Percentiles rank a stretch among this genome's conserved stretches.
phyloP scores from a whole-genome alignment of 2,888 invertebrate genomes.

The Magallana nippona region DNA sequence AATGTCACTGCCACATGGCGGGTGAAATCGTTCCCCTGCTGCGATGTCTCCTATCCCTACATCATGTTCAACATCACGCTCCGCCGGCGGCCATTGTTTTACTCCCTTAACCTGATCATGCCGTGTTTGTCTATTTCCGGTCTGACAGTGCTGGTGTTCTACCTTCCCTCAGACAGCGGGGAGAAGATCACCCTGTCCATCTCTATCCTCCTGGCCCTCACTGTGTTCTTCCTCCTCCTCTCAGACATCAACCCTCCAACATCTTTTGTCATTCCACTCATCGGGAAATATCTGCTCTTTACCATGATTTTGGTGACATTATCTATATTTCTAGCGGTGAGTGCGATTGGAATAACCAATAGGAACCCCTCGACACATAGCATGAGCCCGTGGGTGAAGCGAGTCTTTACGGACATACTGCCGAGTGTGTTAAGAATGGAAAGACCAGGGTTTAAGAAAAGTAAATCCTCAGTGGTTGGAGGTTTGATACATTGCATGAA shows the following conservation, averaged over 20 bases:
- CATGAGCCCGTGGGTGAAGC: constrained; percentile 98
- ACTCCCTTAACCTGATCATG: constrained; percentile 99
- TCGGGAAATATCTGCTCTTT: constrained; percentile 99
- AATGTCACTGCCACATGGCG: constrained; percentile 74
- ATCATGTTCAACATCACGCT: constrained; percentile 98
- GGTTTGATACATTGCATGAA: not conserved
- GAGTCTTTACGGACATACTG: constrained; percentile 95
- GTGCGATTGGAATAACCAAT: constrained; percentile 99
- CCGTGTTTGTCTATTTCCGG: constrained; percentile 99
- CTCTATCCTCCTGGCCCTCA: constrained; percentile 98
- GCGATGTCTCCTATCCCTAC: constrained; percentile 68
- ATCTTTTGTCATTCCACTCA: constrained; percentile 97
- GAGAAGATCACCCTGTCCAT: constrained; percentile 94
- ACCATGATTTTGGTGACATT: constrained; percentile 99
- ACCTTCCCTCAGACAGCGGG: constrained; percentile 98
- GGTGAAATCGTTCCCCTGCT: constrained; percentile 64
- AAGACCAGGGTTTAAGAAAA: constrained; percentile 85
- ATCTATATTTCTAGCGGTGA: constrained; percentile 98
- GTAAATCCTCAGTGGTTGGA: constrained; percentile 45
- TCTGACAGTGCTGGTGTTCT: constrained; percentile 98
- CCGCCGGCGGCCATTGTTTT: constrained; percentile 97
- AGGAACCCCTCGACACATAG: constrained; percentile 96
- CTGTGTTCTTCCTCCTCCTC: constrained; percentile 98
- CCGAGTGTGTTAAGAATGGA: constrained; percentile 96
- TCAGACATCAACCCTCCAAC: constrained; percentile 99